A percentile compares a stretch with the other conserved stretches of the same genome.
These are phyloP conservation scores for Chelidonichthys spinosus DNA, from an alignment of 2,797 vertebrate species.

Conservation along the genomic window DNA sequence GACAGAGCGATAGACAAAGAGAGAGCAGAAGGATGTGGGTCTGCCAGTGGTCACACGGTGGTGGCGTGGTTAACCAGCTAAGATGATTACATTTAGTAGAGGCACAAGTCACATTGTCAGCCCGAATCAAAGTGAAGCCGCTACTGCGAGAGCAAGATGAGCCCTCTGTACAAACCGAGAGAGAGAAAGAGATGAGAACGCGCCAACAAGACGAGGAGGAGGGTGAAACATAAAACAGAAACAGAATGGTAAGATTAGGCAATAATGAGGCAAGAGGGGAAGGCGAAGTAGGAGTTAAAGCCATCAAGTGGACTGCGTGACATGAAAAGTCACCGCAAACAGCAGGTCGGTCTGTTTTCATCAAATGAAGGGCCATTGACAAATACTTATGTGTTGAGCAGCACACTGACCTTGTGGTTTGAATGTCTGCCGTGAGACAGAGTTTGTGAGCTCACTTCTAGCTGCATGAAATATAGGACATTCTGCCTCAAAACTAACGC, in stretches of 20 bases:
- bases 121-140: constrained; percentile 77
- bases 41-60: constrained; percentile 75
- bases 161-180: constrained; percentile 42
- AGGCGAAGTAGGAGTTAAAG: constrained; percentile 43
- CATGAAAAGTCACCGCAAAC: constrained; percentile 55
- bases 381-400: constrained; percentile 73
- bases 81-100: constrained; percentile 82
- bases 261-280: constrained; percentile 66
- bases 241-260: constrained; percentile 53
- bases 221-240: constrained; percentile 61
- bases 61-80: constrained; percentile 79
- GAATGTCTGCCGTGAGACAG: constrained; percentile 70
- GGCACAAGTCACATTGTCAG: constrained; percentile 81
- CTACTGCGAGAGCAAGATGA: constrained; percentile 54
- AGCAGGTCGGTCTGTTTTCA: constrained; percentile 46
- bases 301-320: constrained; percentile 41
- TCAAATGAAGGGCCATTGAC: constrained; percentile 74
- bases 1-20: constrained; percentile 36
- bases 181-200: constrained; percentile 45
- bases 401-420: constrained; percentile 73
- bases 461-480: constrained; percentile 55
- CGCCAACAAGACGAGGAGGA: constrained; percentile 47
- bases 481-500: constrained; percentile 34
- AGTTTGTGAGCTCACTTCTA: constrained; percentile 66
- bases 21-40: constrained; percentile 51